phyloP scores from a whole-genome alignment of 2,113 vertebrate species.

The Agapornis roseicollis region DNA sequence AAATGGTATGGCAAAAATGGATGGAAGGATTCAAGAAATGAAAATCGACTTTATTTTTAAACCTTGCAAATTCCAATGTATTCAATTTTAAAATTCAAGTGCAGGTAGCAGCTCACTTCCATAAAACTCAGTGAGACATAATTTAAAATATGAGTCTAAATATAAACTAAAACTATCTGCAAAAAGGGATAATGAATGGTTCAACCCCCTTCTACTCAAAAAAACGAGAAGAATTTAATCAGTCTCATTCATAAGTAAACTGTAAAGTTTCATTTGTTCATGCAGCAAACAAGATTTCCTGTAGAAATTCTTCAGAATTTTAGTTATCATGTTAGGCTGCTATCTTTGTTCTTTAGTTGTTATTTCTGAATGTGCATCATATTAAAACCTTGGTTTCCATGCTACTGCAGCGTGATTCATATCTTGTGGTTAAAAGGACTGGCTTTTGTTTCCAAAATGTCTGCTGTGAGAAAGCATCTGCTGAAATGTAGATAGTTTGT shows the following conservation, averaged over 20 bases:
- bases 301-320: conserved; percentile 46
- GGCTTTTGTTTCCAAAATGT: conserved; percentile 43
- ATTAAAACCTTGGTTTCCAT: conserved; percentile 32
- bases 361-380: conserved; percentile 21
- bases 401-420: conserved; percentile 33
- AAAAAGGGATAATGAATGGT: neutral
- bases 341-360: conserved; percentile 45
- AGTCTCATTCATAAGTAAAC: neutral
- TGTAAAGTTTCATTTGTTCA: neutral
- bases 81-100: neutral
- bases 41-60: neutral
- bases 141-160: neutral
- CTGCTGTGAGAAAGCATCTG: conserved; percentile 21
- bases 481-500: conserved; percentile 18
- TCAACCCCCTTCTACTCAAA: neutral
- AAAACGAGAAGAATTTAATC: neutral
- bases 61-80: neutral
- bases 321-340: neutral
- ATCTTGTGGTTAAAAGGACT: conserved; percentile 47
- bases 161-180: neutral
- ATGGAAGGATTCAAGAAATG: neutral
- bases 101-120: neutral
- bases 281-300: neutral
- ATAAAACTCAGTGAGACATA: neutral
- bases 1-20: neutral